A percentile compares a stretch with the other conserved stretches of the same genome.
These are phyloP conservation scores for Acleris holmiana DNA, from an alignment of 2,888 invertebrate species.

Conservation along the genomic window DNA sequence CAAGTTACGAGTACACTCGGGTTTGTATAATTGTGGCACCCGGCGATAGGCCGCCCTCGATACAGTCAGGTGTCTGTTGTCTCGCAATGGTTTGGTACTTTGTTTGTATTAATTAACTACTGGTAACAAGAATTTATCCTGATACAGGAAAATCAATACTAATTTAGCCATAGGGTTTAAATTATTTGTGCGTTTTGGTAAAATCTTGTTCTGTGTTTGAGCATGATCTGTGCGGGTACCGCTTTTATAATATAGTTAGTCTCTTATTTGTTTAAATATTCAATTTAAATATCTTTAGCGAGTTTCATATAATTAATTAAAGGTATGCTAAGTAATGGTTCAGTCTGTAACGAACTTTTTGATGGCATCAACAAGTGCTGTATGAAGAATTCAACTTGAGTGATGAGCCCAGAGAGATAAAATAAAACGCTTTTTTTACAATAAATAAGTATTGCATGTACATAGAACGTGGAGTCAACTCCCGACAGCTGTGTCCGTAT, in stretches of 20 bases:
- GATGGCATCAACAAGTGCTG: no score
- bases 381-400: background rate
- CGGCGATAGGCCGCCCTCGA: slow-evolving; percentile 61
- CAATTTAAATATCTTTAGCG: no score
- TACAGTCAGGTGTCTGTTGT: slow-evolving; percentile 59
- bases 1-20: slow-evolving; percentile 57
- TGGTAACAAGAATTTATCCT: background rate
- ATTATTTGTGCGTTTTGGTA: no score
- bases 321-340: no score
- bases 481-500: background rate
- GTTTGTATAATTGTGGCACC: slow-evolving; percentile 56
- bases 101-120: slow-evolving; percentile 8
- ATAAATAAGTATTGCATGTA: slow-evolving; percentile 15
- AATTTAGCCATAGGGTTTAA: background rate
- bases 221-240: no score
- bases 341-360: no score
- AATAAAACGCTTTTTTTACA: background rate
- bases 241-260: no score
- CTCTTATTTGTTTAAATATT: no score
- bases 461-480: background rate
- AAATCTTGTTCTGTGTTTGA: no score
- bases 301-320: no score
- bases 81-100: slow-evolving; percentile 35
- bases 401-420: background rate
- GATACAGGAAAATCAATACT: background rate